Base-by-base conservation (phyloP, 2,797 vertebrate genomes). In the Gallirallus australis region DNA sequence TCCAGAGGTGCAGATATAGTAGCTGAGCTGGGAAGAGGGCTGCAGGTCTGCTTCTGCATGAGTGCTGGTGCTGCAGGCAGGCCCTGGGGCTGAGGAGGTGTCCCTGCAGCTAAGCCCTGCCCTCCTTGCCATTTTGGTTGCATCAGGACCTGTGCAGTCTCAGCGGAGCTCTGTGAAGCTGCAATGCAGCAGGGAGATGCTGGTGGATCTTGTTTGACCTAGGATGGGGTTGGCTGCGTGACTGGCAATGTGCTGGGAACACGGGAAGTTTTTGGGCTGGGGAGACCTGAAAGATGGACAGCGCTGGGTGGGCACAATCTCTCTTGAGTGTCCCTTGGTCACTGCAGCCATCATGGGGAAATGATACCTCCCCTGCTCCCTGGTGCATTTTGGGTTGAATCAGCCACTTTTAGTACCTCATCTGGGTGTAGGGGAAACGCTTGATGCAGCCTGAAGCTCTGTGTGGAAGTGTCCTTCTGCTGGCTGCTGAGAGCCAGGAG, bases 151-250 rank as follows among this genome's bases (percentile, higher is more conserved):
- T 37, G n/a, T 9, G 21, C 52, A 60, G 11, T 16, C n/a, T 69
- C 65, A n/a, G 73, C 8, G 40, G 87, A 54, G 73, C 69, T 61
- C 53, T 0, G 7, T 47, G 37, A 82, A 86, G 71, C 53, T 2
- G 2, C 59, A 37, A 0, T 13, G 11, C n/a, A 30, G 28, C 6
- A 19, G 16, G 28, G 48, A 70, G 48, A 25, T 40, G 57, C 47
- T 53, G 52, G 52, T 30, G 28, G 52, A 16, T 53, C 52, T 30
- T 53, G 15, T 24, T 37, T 64, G 56, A 23, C 27, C 12, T 7
- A 31, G 35, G 15, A 2, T 16, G 15, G 31, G 15, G 47, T 4
- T n/a, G 48, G 24, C 23, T 1, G 1, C 0, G 0, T 10, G 57
- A 6, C 42, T 18, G 37, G 28, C 35, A 9, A 27, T 0, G 7